Evolutionary conservation across 2,888 invertebrate genomes (phyloP).

Genomic region (Campaea margaritaria): DNA sequence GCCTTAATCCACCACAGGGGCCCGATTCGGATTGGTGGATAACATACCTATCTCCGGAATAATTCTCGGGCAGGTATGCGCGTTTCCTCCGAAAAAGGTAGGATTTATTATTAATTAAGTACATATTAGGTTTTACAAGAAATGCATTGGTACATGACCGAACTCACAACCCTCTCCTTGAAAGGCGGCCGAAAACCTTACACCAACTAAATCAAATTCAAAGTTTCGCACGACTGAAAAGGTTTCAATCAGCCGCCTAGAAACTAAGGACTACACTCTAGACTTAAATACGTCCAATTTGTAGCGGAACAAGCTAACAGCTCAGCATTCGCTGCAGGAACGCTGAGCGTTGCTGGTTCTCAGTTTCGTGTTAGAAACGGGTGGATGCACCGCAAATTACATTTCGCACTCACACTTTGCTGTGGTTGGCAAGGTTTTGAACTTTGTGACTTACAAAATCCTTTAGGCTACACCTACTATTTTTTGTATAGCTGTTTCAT

Average conservation of each 20-base stretch:
- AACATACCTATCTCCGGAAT: too few relatives aligned
- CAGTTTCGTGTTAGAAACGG: constrained; percentile 9
- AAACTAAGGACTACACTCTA: constrained; percentile 21
- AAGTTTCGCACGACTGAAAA: constrained; percentile 12
- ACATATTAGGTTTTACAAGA: too few relatives aligned
- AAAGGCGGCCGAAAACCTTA: not conserved
- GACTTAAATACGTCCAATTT: constrained; percentile 33
- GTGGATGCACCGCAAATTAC: constrained; percentile 13
- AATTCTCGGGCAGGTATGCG: too few relatives aligned
- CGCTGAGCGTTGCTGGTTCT: constrained; percentile 12
- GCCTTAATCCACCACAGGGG: too few relatives aligned
- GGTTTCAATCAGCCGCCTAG: constrained; percentile 14
- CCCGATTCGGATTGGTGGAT: too few relatives aligned
- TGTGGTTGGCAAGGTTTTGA: not conserved
- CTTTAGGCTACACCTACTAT: too few relatives aligned
- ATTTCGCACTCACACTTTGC: not conserved
- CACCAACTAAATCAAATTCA: constrained; percentile 2
- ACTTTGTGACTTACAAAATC: not conserved
- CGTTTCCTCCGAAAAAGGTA: too few relatives aligned
- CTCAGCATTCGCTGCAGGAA: constrained; percentile 20
- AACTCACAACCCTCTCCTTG: too few relatives aligned
- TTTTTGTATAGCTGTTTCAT: too few relatives aligned
- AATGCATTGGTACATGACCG: too few relatives aligned
- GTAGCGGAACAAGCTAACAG: constrained; percentile 26
- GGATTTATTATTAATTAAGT: too few relatives aligned